phyloP scores from a whole-genome alignment of 2,888 invertebrate species.

The Stomorhina lunata region DNA sequence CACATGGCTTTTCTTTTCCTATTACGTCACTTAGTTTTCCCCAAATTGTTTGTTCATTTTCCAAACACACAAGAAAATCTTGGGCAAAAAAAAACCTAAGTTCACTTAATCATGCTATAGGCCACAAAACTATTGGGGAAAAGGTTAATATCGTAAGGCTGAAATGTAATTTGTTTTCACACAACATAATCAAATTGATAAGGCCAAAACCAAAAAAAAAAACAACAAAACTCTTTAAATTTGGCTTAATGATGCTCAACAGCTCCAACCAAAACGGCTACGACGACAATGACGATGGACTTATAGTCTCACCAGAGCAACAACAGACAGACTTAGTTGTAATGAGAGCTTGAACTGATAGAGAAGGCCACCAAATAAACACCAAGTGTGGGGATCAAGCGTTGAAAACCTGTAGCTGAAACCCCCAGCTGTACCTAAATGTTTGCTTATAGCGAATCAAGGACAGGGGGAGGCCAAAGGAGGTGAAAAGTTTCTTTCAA shows the following conservation, averaged over 20 bases:
- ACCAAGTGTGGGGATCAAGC: slow-evolving; percentile 38
- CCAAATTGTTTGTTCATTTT: slow-evolving; percentile 35
- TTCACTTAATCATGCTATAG: slow-evolving; percentile 42
- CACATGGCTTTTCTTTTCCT: slow-evolving; percentile 4
- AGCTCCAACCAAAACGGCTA: neutral
- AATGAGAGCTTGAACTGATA: slow-evolving; percentile 38
- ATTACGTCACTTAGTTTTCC: slow-evolving; percentile 56
- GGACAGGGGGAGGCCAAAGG: neutral
- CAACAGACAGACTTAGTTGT: neutral
- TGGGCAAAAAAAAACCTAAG: slow-evolving; percentile 25
- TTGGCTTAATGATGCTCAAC: slow-evolving; percentile 80
- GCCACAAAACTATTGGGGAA: slow-evolving; percentile 50
- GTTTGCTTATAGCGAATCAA: slow-evolving; percentile 11
- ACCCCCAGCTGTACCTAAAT: slow-evolving; percentile 26
- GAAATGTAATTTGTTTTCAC: slow-evolving; percentile 80
- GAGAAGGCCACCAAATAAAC: slow-evolving; percentile 43
- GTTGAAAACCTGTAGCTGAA: slow-evolving; percentile 40
- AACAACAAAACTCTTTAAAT: slow-evolving; percentile 80
- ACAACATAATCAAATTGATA: slow-evolving; percentile 80
- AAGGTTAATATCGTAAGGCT: slow-evolving; percentile 72
- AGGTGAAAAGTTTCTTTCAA: too few relatives aligned
- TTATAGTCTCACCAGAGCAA: neutral
- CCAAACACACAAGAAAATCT: neutral
- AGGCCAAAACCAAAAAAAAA: slow-evolving; percentile 74
- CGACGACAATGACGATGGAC: neutral